Evolutionary conservation across 2,888 invertebrate genomes (phyloP), one percentile per base, ranked within the genome.

Genomic region (Leptopilina drosophilae): DNA sequence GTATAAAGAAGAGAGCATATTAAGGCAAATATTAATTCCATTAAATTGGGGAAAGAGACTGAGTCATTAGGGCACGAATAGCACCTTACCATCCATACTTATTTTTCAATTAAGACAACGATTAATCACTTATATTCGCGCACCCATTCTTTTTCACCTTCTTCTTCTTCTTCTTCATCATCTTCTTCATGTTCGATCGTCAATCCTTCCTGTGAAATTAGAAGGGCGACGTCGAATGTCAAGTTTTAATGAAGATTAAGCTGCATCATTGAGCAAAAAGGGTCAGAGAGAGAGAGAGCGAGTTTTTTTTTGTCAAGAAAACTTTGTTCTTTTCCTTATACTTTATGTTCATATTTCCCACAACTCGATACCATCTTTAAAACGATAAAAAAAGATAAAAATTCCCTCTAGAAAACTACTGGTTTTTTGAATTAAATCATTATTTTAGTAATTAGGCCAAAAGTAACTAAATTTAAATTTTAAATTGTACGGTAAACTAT

Each of bases 231-330:
- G 62, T 64, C 79, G 40, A 59, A 76, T 69, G 64, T 67, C 65
- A 78, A 64, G 64, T 83, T 87, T 86, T 86, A 87, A 87, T 84
- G 85, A 86, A 87, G 86, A 86, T 86, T 84, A 85, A 85, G 82
- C 80, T 82, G 83, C 76, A 73, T 75, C 69, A 75, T 59, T 46
- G 65, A 67, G 79, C 77, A 64, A 76, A 20, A 49, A 11, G 49
- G 49, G 49, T 49, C n/a, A n/a, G n/a, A n/a, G 49, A 49, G 33
- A 33, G 3, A 33, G 33, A 33, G 33, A 42, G 8, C 12, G 73
- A 77, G 77, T 14, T 77, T 33, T 33, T 33, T 33, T 33, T 62
- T 75, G 64, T 62, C 46, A 49, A 40, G 53, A 40, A 20, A 53
- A 77, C 40, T 33, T 69, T 76, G 33, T 64, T 77, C 64, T 67